phyloP scores from a whole-genome alignment of 2,888 invertebrate genomes.

The Xestia sexstrigata region DNA sequence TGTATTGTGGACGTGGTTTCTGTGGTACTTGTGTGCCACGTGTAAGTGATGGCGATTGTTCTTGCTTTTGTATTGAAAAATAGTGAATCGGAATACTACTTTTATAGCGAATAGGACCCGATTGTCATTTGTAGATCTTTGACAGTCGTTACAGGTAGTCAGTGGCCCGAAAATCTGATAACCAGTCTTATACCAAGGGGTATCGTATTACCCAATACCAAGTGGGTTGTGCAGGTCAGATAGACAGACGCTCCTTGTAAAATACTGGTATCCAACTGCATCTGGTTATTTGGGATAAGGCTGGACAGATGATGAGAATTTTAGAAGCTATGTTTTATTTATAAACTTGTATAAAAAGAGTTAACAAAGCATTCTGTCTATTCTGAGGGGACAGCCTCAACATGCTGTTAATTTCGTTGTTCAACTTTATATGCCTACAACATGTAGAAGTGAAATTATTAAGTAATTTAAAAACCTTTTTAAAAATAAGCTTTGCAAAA shows the following conservation, averaged over 20 bases:
- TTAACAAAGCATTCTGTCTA: not conserved
- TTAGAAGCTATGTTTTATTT: not conserved
- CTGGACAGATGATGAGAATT: not conserved
- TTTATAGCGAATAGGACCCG: not conserved
- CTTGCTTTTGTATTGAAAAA: conserved; percentile 19
- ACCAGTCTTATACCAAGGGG: too few relatives aligned
- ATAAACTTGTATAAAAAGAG: not conserved
- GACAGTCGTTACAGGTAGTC: not conserved
- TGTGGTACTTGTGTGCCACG: not conserved
- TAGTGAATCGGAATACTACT: conserved; percentile 1
- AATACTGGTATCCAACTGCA: too few relatives aligned
- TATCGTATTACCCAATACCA: too few relatives aligned
- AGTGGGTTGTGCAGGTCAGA: too few relatives aligned
- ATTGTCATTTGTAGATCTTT: not conserved
- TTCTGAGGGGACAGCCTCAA: not conserved
- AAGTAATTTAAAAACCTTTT: too few relatives aligned
- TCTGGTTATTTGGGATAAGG: too few relatives aligned
- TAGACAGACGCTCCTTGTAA: too few relatives aligned
- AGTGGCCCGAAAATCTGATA: too few relatives aligned
- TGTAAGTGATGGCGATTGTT: conserved; percentile 3
- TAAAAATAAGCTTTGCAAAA: too few relatives aligned
- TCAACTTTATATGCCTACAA: not conserved
- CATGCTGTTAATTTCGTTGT: too few relatives aligned
- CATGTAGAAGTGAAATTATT: not conserved
- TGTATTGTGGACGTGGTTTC: conserved; percentile 33